Percentiles rank a stretch among this genome's conserved stretches.
Conservation (phyloP, 2,797 vertebrate species). For the Chrysocyon brachyurus region DNA sequence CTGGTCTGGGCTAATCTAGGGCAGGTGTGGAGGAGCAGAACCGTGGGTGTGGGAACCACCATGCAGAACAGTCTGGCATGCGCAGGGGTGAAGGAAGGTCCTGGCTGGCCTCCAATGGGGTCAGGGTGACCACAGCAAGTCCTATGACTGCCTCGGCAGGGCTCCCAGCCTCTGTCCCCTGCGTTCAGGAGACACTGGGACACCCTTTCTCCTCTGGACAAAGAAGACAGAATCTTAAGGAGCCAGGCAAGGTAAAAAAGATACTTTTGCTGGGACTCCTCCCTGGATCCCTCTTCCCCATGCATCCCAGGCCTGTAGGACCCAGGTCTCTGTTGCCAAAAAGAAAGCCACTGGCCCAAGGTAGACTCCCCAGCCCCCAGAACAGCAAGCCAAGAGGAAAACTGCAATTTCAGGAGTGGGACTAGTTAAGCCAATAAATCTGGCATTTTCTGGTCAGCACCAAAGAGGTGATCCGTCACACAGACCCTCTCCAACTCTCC, state of each 20-base stretch:
- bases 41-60: background rate
- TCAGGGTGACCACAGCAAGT: background rate
- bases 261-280: background rate
- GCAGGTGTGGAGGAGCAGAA: background rate
- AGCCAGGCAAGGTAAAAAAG: background rate
- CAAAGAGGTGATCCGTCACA: background rate
- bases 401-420: background rate
- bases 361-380: background rate
- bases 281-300: background rate
- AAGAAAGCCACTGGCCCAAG: background rate
- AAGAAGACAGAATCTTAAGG: background rate
- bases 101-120: background rate
- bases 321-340: background rate
- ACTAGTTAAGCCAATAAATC: background rate
- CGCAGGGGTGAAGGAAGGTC: background rate
- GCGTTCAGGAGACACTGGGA: background rate
- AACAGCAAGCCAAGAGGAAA: background rate
- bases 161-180: background rate
- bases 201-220: background rate
- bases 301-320: background rate
- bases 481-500: background rate
- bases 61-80: accelerated
- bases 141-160: background rate
- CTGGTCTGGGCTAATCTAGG: background rate
- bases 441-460: background rate